Percentiles rank a stretch among this genome's conserved stretches.
Conservation (phyloP, 1,140 invertebrate species). For the Nylanderia fulva region DNA sequence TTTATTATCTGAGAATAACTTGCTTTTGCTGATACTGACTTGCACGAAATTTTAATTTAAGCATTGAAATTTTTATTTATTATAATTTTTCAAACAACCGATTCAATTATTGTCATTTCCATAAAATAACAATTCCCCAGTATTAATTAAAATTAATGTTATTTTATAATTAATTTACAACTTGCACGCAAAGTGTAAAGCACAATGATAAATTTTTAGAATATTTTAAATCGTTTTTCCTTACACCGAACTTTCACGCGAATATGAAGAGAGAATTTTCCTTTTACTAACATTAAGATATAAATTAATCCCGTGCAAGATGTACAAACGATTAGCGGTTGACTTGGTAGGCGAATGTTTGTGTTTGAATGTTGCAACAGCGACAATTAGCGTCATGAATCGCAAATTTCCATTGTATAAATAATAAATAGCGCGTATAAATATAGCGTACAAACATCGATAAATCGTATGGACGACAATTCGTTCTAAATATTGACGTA, state of each 20-base stretch:
- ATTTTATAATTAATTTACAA: conserved; percentile 26
- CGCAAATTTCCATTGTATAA: conserved; percentile 60
- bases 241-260: not conserved
- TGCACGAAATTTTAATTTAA: not conserved
- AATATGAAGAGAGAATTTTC: not conserved
- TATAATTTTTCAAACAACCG: not conserved
- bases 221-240: not conserved
- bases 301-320: conserved; percentile 53
- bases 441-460: conserved; percentile 52
- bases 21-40: not conserved
- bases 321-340: conserved; percentile 48
- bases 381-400: conserved; percentile 53
- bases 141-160: conserved; percentile 4
- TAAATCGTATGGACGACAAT: conserved; percentile 58
- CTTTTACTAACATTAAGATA: conserved; percentile 46
- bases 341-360: not conserved
- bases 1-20: not conserved
- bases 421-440: conserved; percentile 61
- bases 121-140: not conserved
- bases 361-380: conserved; percentile 44
- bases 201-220: not conserved
- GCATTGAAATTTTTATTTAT: not conserved
- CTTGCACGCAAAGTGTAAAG: not conserved
- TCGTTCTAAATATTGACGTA: conserved; percentile 62
- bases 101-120: conserved; percentile 11